Percentiles rank a stretch among this genome's conserved stretches.
Conservation (phyloP, 2,888 invertebrate species). For the Oscheius myriophilus region DNA sequence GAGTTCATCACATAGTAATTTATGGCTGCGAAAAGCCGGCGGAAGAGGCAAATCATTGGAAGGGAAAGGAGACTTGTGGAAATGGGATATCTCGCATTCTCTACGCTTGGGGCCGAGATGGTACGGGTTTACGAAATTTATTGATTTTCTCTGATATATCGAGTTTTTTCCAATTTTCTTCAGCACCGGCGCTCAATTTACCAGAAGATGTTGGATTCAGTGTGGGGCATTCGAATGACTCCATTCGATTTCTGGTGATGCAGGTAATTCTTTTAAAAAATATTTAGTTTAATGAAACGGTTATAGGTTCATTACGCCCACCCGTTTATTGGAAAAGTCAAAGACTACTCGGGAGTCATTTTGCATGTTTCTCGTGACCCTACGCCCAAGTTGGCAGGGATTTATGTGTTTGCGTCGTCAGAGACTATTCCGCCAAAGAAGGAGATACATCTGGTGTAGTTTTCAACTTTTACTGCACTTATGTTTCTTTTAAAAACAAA, state of each 20-base stretch:
- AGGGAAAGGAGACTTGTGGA: slow-evolving; percentile 72
- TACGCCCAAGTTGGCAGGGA: slow-evolving; percentile 70
- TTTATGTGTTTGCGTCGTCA: slow-evolving; percentile 71
- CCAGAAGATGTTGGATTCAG: no score
- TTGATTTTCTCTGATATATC: no score
- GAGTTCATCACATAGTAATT: slow-evolving; percentile 77
- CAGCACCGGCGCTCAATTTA: no score
- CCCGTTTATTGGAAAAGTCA: slow-evolving; percentile 69
- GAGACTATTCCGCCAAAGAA: slow-evolving; percentile 70
- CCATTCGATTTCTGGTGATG: no score
- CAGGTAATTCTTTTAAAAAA: no score
- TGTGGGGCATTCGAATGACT: no score
- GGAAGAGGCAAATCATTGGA: slow-evolving; percentile 73
- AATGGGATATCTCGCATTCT: slow-evolving; percentile 72
- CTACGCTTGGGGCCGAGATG: slow-evolving; percentile 77
- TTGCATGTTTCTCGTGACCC: slow-evolving; percentile 61
- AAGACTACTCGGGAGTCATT: slow-evolving; percentile 72
- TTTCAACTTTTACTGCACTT: no score
- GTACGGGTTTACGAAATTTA: no score
- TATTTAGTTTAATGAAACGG: neutral
- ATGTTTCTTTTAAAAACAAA: no score
- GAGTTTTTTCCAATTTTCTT: no score
- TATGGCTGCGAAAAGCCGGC: slow-evolving; percentile 73
- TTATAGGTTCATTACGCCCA: slow-evolving; percentile 61
- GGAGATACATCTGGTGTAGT: slow-evolving; percentile 59